Conservation (phyloP, 2,797 vertebrate genomes). For the Falco peregrinus region DNA sequence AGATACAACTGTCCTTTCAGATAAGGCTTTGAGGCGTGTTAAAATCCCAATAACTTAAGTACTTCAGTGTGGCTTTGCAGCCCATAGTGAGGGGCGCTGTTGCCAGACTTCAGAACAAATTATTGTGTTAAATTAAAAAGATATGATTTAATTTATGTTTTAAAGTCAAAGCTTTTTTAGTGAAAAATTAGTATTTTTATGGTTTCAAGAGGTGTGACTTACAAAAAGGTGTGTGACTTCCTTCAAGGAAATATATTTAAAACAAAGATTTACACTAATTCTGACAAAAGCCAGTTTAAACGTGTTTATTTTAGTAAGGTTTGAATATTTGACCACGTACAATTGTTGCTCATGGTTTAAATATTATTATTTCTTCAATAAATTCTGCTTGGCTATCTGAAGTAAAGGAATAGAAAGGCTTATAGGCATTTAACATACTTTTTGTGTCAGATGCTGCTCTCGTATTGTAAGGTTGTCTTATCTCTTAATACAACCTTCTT, state of each 20-base stretch:
- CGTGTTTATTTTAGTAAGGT: fast-evolving
- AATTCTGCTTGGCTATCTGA: too few species aligned
- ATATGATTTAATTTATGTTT: fast-evolving
- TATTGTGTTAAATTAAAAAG: too few species aligned
- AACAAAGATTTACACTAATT: not conserved
- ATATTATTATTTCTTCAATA: not conserved
- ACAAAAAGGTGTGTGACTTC: too few species aligned
- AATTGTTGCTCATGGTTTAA: not conserved
- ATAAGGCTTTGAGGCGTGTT: not conserved
- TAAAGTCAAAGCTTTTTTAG: not conserved
- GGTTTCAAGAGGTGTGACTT: not conserved
- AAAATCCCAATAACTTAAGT: fast-evolving
- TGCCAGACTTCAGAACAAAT: too few species aligned
- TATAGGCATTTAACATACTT: fast-evolving
- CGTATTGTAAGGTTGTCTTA: fast-evolving
- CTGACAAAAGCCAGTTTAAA: not conserved
- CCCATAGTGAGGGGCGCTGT: fast-evolving
- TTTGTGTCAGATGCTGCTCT: not conserved
- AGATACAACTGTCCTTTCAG: fast-evolving
- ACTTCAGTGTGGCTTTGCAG: not conserved
- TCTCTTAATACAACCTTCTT: not conserved
- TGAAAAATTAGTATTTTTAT: not conserved
- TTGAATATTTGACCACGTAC: fast-evolving
- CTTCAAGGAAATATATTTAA: not conserved
- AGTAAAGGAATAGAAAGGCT: not conserved